These are phyloP conservation scores for Oegoconia quadripuncta DNA, from an alignment of 2,888 invertebrate species.

Conservation along the genomic window DNA sequence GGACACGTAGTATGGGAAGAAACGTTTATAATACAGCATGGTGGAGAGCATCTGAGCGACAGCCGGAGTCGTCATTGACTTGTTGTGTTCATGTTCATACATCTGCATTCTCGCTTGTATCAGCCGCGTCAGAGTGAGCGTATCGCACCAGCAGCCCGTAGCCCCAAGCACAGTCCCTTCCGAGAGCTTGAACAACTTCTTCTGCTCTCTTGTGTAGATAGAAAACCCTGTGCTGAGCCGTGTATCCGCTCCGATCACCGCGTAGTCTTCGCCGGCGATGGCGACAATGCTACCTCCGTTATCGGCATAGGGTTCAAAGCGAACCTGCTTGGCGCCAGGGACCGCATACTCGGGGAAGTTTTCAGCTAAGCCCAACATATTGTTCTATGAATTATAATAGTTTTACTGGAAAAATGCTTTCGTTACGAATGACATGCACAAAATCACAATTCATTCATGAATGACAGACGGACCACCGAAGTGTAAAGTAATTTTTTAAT, in stretches of 20 bases:
- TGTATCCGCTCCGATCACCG: constrained; percentile 96
- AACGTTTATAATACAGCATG: constrained; percentile 96
- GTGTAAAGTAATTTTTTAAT: no score
- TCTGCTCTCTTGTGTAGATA: constrained; percentile 93
- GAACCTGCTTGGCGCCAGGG: constrained; percentile 71
- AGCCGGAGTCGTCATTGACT: constrained; percentile 94
- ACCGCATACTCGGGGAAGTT: constrained; percentile 71
- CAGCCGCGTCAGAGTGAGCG: constrained; percentile 91
- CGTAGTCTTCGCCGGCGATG: constrained; percentile 96
- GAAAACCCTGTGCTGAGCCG: constrained; percentile 94
- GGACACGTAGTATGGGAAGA: constrained; percentile 98
- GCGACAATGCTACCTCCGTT: constrained; percentile 94
- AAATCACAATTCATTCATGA: constrained; percentile 20
- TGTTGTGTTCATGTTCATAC: constrained; percentile 96
- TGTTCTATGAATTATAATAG: constrained; percentile 17
- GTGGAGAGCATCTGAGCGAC: constrained; percentile 97
- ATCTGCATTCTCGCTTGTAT: constrained; percentile 94
- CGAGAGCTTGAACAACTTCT: constrained; percentile 91
- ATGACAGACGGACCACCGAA: no score
- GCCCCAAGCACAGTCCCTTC: constrained; percentile 93
- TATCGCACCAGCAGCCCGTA: constrained; percentile 99
- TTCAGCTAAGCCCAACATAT: constrained; percentile 55
- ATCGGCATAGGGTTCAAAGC: constrained; percentile 75
- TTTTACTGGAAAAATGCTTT: constrained; percentile 3
- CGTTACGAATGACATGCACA: constrained; percentile 52